Conservation (phyloP, 2,888 invertebrate genomes). For the Caenorhabditis sp. region DNA sequence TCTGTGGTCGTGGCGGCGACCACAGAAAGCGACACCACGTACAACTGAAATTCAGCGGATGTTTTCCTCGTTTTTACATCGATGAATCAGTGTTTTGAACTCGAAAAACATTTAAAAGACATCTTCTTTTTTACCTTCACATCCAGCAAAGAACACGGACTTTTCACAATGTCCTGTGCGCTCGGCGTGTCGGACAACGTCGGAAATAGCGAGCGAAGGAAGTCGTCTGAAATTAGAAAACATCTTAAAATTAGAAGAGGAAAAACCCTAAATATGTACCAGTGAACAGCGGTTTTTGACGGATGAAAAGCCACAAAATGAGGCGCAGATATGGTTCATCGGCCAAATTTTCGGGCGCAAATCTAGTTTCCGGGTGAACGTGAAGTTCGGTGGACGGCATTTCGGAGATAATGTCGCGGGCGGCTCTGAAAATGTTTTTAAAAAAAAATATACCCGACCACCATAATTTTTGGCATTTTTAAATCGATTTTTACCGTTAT, state of each 20-base stretch:
- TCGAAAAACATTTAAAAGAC: too few relatives aligned
- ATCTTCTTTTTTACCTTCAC: conserved; percentile 26
- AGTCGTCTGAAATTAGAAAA: background rate
- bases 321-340: conserved; percentile 28
- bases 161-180: conserved; percentile 10
- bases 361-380: background rate
- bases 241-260: background rate
- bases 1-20: conserved; percentile 38
- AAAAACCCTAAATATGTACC: background rate
- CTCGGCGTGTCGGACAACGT: background rate
- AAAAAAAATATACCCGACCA: too few relatives aligned
- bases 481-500: background rate
- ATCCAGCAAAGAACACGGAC: conserved; percentile 29
- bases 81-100: too few relatives aligned
- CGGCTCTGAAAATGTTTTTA: conserved; percentile 20
- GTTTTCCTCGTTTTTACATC: too few relatives aligned
- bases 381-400: too few relatives aligned
- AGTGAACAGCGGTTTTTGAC: conserved; percentile 6
- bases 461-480: background rate
- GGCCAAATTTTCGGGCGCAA: conserved; percentile 13
- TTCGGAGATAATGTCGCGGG: conserved; percentile 1
- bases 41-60: conserved; percentile 45
- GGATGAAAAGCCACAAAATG: conserved; percentile 30
- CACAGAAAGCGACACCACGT: conserved; percentile 26
- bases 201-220: background rate